Conservation (phyloP, 1,140 invertebrate genomes). For the Sweltsa coloradensis region DNA sequence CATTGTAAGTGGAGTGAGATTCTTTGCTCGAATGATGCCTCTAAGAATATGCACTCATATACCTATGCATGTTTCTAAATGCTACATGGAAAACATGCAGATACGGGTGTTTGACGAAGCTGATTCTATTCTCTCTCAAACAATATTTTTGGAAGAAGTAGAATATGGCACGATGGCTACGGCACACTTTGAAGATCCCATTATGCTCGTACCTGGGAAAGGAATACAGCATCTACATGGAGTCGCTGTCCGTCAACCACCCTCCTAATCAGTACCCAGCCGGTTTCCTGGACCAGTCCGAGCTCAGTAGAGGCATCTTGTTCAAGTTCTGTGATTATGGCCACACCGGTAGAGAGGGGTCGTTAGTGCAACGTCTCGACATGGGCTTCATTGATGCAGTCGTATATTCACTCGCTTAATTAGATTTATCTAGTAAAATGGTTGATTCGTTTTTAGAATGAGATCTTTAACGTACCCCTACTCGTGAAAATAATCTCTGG, state of each 20-base stretch:
- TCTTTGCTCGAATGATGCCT: slow-evolving; percentile 8
- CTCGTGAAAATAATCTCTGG: no score
- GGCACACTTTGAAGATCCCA: not conserved
- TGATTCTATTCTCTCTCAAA: slow-evolving; percentile 1
- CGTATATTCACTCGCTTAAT: no score
- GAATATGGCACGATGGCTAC: slow-evolving; percentile 10
- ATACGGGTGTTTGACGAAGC: slow-evolving; percentile 2
- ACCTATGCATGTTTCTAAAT: not conserved
- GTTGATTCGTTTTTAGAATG: no score
- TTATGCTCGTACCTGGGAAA: not conserved
- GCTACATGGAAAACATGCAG: slow-evolving; percentile 6
- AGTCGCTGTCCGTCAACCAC: not conserved
- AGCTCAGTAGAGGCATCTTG: slow-evolving; percentile 3
- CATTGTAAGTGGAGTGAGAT: slow-evolving; percentile 4
- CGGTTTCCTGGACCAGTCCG: slow-evolving; percentile 9
- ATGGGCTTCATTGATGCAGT: slow-evolving; percentile 9
- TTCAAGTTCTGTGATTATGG: slow-evolving; percentile 11
- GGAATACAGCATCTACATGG: slow-evolving; percentile 7
- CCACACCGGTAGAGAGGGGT: slow-evolving; percentile 1
- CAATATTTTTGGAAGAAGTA: slow-evolving; percentile 2
- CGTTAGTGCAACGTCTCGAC: slow-evolving; percentile 7
- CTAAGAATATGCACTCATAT: not conserved
- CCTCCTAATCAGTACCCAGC: slow-evolving; percentile 1
- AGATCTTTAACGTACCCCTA: no score
- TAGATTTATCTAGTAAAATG: no score